Conservation (phyloP, 1,140 invertebrate genomes). For the Saxidomus purpurata region DNA sequence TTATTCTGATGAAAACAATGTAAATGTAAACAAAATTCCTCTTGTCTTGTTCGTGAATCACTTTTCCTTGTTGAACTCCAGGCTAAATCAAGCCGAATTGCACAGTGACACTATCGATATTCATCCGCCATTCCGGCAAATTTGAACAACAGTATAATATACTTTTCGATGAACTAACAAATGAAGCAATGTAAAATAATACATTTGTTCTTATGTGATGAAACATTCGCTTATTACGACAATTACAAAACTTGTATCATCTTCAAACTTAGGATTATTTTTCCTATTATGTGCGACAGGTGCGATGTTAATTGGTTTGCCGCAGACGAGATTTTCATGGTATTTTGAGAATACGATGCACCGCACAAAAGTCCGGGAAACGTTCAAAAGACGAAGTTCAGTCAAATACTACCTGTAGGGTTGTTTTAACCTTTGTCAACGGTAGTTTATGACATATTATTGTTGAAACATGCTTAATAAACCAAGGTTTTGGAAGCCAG, state of each 20-base stretch:
- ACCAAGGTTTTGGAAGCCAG: conserved; percentile 71
- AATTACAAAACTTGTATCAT: too few relatives aligned
- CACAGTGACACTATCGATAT: neutral
- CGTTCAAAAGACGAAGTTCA: neutral
- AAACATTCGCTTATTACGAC: too few relatives aligned
- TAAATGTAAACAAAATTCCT: conserved; percentile 13
- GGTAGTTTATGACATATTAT: neutral
- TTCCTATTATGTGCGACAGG: neutral
- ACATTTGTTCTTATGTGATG: too few relatives aligned
- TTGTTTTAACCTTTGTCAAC: too few relatives aligned
- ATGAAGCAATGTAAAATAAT: too few relatives aligned
- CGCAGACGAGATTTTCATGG: neutral
- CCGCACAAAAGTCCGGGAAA: neutral
- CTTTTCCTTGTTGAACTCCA: conserved; percentile 36
- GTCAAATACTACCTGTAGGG: too few relatives aligned
- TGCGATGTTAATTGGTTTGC: conserved; percentile 39
- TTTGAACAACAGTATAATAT: too few relatives aligned
- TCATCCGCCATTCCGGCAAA: neutral
- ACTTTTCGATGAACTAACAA: too few relatives aligned
- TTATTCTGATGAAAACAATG: neutral
- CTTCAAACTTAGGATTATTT: neutral
- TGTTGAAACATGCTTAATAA: conserved; percentile 3
- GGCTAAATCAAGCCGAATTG: conserved; percentile 10
- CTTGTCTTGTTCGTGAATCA: neutral
- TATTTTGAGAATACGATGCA: neutral